Evolutionary conservation across 2,113 vertebrate species (phyloP).

Genomic region (Phyllopteryx taeniolatus): DNA sequence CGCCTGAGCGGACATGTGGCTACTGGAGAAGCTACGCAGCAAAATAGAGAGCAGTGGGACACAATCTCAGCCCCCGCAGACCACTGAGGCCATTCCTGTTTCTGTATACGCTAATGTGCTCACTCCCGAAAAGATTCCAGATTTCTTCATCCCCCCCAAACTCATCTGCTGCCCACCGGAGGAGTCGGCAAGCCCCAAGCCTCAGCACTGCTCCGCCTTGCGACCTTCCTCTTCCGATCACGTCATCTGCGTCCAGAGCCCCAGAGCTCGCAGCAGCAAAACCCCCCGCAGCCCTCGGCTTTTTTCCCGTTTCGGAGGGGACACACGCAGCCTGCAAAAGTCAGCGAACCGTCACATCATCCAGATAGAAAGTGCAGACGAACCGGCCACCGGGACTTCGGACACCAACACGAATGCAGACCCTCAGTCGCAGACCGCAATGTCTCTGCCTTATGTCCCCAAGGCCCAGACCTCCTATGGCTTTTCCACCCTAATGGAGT

Average conservation of each 20-base stretch:
- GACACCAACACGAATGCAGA: constrained; percentile 77
- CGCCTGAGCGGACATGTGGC: constrained; percentile 80
- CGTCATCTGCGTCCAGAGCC: constrained; percentile 76
- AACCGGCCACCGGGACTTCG: constrained; percentile 55
- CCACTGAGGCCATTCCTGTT: constrained; percentile 70
- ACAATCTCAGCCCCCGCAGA: constrained; percentile 38
- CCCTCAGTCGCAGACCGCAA: constrained; percentile 86
- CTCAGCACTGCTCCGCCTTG: constrained; percentile 55
- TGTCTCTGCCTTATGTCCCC: constrained; percentile 89
- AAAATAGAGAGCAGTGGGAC: constrained; percentile 78
- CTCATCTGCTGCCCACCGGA: constrained; percentile 82
- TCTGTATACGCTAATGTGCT: constrained; percentile 89
- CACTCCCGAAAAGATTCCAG: constrained; percentile 92
- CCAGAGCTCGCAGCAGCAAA: constrained; percentile 68
- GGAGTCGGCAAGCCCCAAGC: constrained; percentile 67
- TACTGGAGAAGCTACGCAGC: constrained; percentile 88
- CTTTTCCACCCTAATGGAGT: constrained; percentile 88
- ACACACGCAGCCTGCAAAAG: constrained; percentile 79
- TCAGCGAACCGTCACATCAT: constrained; percentile 88
- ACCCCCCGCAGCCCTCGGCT: constrained; percentile 86
- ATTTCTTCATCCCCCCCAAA: constrained; percentile 96
- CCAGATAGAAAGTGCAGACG: constrained; percentile 90
- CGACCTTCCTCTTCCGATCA: constrained; percentile 80
- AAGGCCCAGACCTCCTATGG: constrained; percentile 95
- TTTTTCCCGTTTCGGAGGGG: constrained; percentile 70